Evolutionary conservation across 2,797 vertebrate genomes (phyloP).

Genomic region (Sebastes matsubarae): DNA sequence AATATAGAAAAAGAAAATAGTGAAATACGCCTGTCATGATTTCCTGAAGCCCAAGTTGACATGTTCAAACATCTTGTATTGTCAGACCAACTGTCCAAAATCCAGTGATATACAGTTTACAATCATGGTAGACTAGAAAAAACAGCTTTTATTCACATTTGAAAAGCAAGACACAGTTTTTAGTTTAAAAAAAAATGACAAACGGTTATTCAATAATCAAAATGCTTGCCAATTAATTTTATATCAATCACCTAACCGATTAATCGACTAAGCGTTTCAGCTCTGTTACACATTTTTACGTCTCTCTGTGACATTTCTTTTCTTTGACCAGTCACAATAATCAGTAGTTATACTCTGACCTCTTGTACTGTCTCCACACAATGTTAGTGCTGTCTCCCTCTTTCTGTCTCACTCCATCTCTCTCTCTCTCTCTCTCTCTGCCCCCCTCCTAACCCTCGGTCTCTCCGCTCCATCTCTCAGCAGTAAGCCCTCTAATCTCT

Average conservation of each 20-base stretch:
- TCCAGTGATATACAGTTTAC: background rate
- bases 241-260: background rate
- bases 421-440: slow-evolving; percentile 4
- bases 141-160: background rate
- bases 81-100: background rate
- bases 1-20: background rate
- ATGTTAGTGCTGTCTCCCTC: slow-evolving; percentile 19
- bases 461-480: slow-evolving; percentile 64
- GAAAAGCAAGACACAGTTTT: background rate
- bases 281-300: background rate
- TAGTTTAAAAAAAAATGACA: no score
- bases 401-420: slow-evolving; percentile 11
- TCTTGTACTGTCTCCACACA: background rate
- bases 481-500: slow-evolving; percentile 81
- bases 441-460: slow-evolving; percentile 22
- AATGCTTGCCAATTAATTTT: background rate
- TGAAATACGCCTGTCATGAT: background rate
- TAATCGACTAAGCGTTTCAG: background rate
- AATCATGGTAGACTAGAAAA: background rate
- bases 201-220: background rate
- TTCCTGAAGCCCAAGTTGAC: background rate
- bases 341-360: background rate
- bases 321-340: background rate
- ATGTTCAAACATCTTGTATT: background rate
- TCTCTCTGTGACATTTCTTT: background rate